phyloP scores from a whole-genome alignment of 2,888 invertebrate genomes.

The Nemapogon koenigi region DNA sequence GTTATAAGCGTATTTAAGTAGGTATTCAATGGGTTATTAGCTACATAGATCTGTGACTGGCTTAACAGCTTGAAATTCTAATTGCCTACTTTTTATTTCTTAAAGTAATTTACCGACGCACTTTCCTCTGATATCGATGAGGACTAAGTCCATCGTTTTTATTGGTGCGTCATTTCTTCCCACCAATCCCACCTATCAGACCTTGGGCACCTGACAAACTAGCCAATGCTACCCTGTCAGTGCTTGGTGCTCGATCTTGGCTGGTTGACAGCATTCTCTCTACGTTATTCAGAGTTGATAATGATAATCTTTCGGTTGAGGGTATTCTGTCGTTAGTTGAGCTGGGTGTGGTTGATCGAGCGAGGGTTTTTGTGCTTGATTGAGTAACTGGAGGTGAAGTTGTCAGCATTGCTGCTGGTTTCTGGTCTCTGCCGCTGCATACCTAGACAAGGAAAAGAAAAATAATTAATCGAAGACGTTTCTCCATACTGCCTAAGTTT shows the following conservation, averaged over 20 bases:
- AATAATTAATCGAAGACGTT: background rate
- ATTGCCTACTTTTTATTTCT: too few species aligned
- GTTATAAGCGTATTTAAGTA: too few species aligned
- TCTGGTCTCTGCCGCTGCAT: constrained; percentile 56
- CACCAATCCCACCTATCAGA: constrained; percentile 38
- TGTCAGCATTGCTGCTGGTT: constrained; percentile 40
- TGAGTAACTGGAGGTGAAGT: constrained; percentile 43
- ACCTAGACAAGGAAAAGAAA: constrained; percentile 29
- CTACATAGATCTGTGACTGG: too few species aligned
- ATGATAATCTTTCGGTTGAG: constrained; percentile 27
- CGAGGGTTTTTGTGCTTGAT: constrained; percentile 31
- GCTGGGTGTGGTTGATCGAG: constrained; percentile 39
- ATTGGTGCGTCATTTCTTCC: constrained; percentile 58
- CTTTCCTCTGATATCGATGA: constrained; percentile 36
- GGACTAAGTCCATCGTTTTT: constrained; percentile 26
- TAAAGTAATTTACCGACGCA: constrained; percentile 34
- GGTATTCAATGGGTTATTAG: too few species aligned
- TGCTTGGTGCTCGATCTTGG: constrained; percentile 25
- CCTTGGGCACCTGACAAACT: constrained; percentile 47
- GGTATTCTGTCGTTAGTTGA: constrained; percentile 22
- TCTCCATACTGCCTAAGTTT: too few species aligned
- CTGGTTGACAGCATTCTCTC: constrained; percentile 31
- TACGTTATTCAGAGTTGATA: constrained; percentile 32
- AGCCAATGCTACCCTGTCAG: constrained; percentile 42
- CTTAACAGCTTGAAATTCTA: too few species aligned